These are phyloP conservation scores for Mormyrops boulengeri DNA, from an alignment of 2,797 vertebrate species.

Conservation along the genomic window DNA sequence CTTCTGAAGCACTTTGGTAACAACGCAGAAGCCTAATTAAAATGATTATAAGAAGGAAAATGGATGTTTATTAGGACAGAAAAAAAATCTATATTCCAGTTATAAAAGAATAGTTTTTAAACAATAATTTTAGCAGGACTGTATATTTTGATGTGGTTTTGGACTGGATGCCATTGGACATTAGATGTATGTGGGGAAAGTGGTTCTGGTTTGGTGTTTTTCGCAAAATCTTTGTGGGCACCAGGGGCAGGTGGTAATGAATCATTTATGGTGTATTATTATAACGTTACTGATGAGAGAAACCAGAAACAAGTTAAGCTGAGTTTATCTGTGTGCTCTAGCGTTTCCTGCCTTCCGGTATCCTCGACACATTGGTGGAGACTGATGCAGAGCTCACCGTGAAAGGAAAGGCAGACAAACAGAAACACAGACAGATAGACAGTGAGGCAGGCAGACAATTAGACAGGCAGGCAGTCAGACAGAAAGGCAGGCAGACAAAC, in stretches of 20 bases:
- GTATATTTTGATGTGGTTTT: constrained; percentile 40
- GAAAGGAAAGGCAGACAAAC: background rate
- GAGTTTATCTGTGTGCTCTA: background rate
- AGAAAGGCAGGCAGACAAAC: background rate
- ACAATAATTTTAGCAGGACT: constrained; percentile 27
- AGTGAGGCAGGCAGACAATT: too few relatives aligned
- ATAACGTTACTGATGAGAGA: background rate
- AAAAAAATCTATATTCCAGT: background rate
- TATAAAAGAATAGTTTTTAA: background rate
- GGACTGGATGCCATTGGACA: constrained; percentile 47
- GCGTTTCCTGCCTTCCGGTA: background rate
- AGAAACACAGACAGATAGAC: background rate
- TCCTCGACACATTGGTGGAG: background rate
- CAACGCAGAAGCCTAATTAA: constrained; percentile 10
- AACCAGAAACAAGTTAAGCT: background rate
- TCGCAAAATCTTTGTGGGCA: constrained; percentile 23
- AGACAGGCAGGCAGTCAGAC: background rate
- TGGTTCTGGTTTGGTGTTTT: constrained; percentile 36
- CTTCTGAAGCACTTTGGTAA: constrained; percentile 8
- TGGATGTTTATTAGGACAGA: background rate
- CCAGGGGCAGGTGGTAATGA: constrained; percentile 19
- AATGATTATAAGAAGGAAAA: constrained; percentile 12
- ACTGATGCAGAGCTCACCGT: background rate
- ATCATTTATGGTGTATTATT: background rate
- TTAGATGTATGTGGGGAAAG: constrained; percentile 30